Conservation (phyloP, 2,888 invertebrate species). For the Lissonota sp. region DNA sequence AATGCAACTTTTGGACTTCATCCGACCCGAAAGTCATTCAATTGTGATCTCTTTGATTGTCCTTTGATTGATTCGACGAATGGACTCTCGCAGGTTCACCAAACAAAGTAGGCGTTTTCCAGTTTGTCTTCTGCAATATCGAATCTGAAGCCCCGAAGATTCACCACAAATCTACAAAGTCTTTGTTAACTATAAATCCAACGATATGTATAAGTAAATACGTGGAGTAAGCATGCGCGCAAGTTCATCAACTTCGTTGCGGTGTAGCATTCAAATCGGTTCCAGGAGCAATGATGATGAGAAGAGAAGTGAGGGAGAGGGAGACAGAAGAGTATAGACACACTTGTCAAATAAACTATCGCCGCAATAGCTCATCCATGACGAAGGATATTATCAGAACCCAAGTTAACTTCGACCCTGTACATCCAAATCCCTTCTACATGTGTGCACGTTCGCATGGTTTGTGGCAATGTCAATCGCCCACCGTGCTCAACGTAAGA, state of each 20-base stretch:
- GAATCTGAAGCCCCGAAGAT: not conserved
- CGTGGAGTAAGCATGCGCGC: slow-evolving; percentile 9
- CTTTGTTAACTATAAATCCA: slow-evolving; percentile 26
- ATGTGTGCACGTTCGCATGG: slow-evolving; percentile 32
- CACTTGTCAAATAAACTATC: slow-evolving; percentile 61
- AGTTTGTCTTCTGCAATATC: slow-evolving; percentile 33
- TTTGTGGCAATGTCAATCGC: slow-evolving; percentile 52
- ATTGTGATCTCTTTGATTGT: no score
- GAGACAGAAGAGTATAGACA: slow-evolving; percentile 15
- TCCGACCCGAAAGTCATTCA: no score
- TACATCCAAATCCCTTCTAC: not conserved
- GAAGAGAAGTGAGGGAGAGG: not conserved
- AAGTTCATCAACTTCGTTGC: slow-evolving; percentile 43
- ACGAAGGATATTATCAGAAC: slow-evolving; percentile 63
- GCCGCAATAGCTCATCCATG: slow-evolving; percentile 52
- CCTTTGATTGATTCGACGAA: no score
- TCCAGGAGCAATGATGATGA: not conserved
- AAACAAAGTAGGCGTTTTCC: not conserved
- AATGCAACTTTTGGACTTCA: no score
- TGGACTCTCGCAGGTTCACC: no score
- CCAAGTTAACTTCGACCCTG: slow-evolving; percentile 50
- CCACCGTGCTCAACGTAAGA: not conserved
- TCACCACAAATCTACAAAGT: slow-evolving; percentile 29
- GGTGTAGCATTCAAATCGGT: slow-evolving; percentile 1
- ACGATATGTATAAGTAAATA: slow-evolving; percentile 24